These are phyloP conservation scores for Eurypyga helias DNA, from an alignment of 2,113 vertebrate species.

Conservation along the genomic window DNA sequence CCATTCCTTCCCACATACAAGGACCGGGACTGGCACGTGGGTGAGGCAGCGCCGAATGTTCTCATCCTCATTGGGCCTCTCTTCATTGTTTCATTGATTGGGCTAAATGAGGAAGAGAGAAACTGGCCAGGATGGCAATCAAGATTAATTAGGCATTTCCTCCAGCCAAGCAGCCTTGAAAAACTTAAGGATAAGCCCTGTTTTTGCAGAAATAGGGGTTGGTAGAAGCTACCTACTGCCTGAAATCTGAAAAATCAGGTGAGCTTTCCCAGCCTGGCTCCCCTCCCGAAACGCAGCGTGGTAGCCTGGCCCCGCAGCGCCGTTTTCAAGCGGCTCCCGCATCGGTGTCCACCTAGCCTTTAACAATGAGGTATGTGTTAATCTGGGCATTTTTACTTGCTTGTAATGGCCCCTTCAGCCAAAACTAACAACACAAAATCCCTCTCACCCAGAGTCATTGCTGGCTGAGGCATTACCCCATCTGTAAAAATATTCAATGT, in stretches of 20 bases:
- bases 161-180: neutral
- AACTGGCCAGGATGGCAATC: constrained; percentile 4
- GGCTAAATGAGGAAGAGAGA: neutral
- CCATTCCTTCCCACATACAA: neutral
- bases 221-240: neutral
- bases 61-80: neutral
- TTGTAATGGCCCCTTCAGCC: constrained; percentile 58
- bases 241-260: neutral
- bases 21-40: neutral
- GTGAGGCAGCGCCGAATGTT: neutral
- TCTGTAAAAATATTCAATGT: constrained; percentile 73
- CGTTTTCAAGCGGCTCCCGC: neutral
- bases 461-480: constrained; percentile 73
- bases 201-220: neutral
- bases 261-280: neutral
- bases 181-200: neutral
- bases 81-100: constrained; percentile 9
- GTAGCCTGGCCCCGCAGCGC: neutral
- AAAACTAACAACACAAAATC: constrained; percentile 78
- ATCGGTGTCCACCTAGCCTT: constrained; percentile 23
- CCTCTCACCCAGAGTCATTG: constrained; percentile 62
- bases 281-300: neutral
- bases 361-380: constrained; percentile 80
- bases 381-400: constrained; percentile 71
- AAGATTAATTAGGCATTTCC: constrained; percentile 10